Evolutionary conservation across 2,888 invertebrate species (phyloP), one percentile per base, ranked within the genome.

Genomic region (Morpho achilles): DNA sequence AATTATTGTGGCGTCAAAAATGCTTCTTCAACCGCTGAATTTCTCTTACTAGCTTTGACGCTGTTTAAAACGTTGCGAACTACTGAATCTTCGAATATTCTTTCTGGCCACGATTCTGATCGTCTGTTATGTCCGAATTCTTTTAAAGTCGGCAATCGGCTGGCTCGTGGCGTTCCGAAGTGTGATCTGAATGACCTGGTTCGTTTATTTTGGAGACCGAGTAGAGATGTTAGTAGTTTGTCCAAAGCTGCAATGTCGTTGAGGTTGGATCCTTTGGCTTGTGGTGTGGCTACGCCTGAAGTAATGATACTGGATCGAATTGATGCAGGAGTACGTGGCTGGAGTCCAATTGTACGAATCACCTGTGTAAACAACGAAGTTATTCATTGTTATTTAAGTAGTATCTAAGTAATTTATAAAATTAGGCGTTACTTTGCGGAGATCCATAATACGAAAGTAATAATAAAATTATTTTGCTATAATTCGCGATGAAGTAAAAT

Each of bases 171-270:
- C 1, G 88, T 85, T 6, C 76, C 80, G 42, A 78, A 72, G 48
- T 83, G 82, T 0, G 89, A 88, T n/a, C 76, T 69, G 52, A 82
- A 82, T 0, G 88, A 84, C 10, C 72, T 67, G 5, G 66, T 63
- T 58, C 79, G 72, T 52, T 77, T 77, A 39, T 64, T 76, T 22
- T 91, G 90, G 8, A 91, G 80, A 42, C 92, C 92, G 16, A 94
- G 75, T 10, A 94, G 78, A 41, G 92, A 92, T 32, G 92, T 92
- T 8, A 94, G 87, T 22, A 94, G 82, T 72, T 93, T 93, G 70
- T 94, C 94, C 51, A 94, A 77, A 2, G 92, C 91, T 40, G 91
- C 93, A 43, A 94, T 91, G 67, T 94, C 94, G 60, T 92, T 92
- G 7, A 85, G 71, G 66, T 85, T 91, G 0, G 92, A 87, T 45